phyloP scores from a whole-genome alignment of 2,888 invertebrate species.

The Campaea margaritaria region DNA sequence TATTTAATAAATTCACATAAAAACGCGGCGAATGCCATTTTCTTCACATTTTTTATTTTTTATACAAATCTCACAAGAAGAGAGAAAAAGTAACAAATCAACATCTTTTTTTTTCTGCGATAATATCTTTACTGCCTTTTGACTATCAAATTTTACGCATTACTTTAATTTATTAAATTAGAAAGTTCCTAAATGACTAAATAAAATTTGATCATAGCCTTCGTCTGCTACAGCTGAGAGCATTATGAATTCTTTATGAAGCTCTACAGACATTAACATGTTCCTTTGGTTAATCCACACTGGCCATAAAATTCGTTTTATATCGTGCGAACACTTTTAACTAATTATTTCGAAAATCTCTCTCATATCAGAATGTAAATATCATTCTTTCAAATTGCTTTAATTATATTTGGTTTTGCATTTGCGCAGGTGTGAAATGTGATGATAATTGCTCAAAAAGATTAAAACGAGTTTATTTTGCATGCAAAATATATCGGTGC shows the following conservation, averaged over 20 bases:
- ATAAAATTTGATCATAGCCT: constrained; percentile 3
- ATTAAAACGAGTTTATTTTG: too few relatives aligned
- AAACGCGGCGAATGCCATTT: too few relatives aligned
- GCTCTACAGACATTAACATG: not conserved
- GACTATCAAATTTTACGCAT: not conserved
- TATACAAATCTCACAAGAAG: too few relatives aligned
- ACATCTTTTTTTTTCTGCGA: not conserved
- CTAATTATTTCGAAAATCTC: constrained; percentile 23
- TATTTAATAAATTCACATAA: too few relatives aligned
- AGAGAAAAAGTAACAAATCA: too few relatives aligned
- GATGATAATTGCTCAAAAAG: too few relatives aligned
- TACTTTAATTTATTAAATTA: constrained; percentile 7
- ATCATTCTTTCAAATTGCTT: constrained; percentile 48
- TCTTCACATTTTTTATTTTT: too few relatives aligned
- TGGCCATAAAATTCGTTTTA: constrained; percentile 9
- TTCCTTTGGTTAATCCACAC: constrained; percentile 9
- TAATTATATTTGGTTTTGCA: constrained; percentile 35
- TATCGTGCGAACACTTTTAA: constrained; percentile 25
- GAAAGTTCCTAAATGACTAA: constrained; percentile 1
- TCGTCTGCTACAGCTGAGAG: not conserved
- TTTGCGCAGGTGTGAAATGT: too few relatives aligned
- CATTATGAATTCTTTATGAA: constrained; percentile 5
- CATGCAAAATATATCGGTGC: too few relatives aligned
- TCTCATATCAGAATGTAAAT: constrained; percentile 40
- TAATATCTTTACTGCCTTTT: not conserved